phyloP scores from a whole-genome alignment of 2,797 vertebrate species.

The Holocentrus rufus region DNA sequence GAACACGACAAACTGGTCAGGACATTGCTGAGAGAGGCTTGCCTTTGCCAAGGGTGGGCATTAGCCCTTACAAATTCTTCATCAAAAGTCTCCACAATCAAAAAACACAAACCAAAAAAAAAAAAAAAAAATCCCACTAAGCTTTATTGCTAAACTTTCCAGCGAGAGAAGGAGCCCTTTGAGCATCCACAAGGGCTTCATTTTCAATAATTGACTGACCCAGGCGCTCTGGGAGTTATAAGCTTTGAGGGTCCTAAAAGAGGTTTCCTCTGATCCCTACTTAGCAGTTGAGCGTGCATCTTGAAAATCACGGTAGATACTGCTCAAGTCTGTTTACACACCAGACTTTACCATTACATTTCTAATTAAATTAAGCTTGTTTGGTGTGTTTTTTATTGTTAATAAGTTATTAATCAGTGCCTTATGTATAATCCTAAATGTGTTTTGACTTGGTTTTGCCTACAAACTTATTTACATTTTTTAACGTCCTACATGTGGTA shows the following conservation, averaged over 20 bases:
- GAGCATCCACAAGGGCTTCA: constrained; percentile 66
- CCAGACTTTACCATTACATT: too few species aligned
- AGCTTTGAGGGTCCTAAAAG: constrained; percentile 33
- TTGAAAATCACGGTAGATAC: constrained; percentile 5
- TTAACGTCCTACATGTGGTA: too few species aligned
- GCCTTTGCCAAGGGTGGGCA: constrained; percentile 84
- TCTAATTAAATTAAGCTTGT: too few species aligned
- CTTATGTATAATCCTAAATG: background rate
- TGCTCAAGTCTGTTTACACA: background rate
- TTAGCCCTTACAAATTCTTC: constrained; percentile 87
- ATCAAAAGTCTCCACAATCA: constrained; percentile 82
- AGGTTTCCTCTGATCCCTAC: constrained; percentile 13
- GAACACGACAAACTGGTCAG: constrained; percentile 93
- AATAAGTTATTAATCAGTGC: too few species aligned
- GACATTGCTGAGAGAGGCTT: constrained; percentile 80
- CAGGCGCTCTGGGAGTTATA: constrained; percentile 39
- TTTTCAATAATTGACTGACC: constrained; percentile 74
- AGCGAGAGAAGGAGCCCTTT: constrained; percentile 52
- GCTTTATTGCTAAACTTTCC: constrained; percentile 56
- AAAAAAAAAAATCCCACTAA: background rate
- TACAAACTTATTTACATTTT: too few species aligned
- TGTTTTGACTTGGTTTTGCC: background rate
- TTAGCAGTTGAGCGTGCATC: background rate
- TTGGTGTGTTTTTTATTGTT: too few species aligned
- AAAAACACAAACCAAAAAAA: constrained; percentile 39